Evolutionary conservation across 2,888 invertebrate genomes (phyloP).

Genomic region (Physocephala rufipes): DNA sequence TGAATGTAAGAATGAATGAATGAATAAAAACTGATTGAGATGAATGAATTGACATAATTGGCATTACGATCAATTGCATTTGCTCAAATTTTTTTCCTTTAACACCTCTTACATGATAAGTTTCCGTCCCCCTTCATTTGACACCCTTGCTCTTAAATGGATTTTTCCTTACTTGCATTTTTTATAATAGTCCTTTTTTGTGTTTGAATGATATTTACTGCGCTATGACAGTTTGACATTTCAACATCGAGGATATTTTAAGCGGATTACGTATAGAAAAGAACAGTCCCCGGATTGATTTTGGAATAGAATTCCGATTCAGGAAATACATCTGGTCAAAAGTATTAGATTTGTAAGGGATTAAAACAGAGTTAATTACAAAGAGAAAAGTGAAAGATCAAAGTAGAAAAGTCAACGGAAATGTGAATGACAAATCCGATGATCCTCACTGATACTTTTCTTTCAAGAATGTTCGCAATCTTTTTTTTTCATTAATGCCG

Average conservation of each 20-base stretch:
- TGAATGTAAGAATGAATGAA: constrained; percentile 8
- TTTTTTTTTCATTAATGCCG: too few species aligned
- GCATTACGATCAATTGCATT: constrained; percentile 31
- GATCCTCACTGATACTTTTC: too few species aligned
- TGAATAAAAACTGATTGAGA: not conserved
- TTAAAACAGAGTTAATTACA: not conserved
- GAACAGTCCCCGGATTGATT: constrained; percentile 16
- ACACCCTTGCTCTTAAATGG: too few species aligned
- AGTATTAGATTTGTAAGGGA: not conserved
- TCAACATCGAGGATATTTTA: constrained; percentile 19
- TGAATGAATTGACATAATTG: constrained; percentile 21
- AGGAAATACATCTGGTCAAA: not conserved
- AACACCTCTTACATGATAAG: too few species aligned
- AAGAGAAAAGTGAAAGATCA: not conserved
- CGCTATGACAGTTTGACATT: constrained; percentile 29
- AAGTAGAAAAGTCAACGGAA: too few species aligned
- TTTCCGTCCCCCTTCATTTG: too few species aligned
- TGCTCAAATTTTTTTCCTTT: not conserved
- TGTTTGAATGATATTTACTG: not conserved
- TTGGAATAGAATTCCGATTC: not conserved
- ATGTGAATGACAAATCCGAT: too few species aligned
- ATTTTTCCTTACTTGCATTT: not conserved
- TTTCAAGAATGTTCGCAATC: too few species aligned
- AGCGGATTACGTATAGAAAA: constrained; percentile 28
- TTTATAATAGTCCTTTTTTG: not conserved